Conservation (phyloP, 1,140 invertebrate species). For the Cherax destructor region DNA sequence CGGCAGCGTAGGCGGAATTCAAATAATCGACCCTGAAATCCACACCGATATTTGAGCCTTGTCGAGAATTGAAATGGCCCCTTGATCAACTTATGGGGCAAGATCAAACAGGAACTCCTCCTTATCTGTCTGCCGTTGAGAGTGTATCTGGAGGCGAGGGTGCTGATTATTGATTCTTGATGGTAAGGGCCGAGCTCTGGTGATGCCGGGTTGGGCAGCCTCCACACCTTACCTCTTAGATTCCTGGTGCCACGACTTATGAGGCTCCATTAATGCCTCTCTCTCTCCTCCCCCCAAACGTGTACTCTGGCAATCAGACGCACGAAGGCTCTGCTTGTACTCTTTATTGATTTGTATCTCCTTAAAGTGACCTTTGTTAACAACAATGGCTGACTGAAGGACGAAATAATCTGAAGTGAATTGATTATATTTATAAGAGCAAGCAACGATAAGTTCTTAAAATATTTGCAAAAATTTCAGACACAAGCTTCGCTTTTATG, state of each 20-base stretch:
- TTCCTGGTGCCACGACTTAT: background rate
- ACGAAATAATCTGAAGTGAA: background rate
- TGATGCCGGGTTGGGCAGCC: background rate
- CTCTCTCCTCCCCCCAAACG: background rate
- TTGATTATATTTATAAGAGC: background rate
- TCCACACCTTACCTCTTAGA: background rate
- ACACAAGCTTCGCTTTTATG: background rate
- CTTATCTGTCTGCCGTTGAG: background rate
- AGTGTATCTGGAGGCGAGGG: background rate
- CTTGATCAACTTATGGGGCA: background rate
- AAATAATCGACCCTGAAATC: constrained; percentile 12
- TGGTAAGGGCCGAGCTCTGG: background rate
- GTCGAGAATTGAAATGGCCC: constrained; percentile 4
- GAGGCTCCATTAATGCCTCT: background rate
- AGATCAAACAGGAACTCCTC: background rate
- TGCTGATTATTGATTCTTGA: constrained; percentile 3
- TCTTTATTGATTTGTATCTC: background rate
- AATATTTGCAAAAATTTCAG: background rate
- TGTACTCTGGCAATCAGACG: background rate
- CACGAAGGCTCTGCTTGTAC: background rate
- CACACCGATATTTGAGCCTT: constrained; percentile 1
- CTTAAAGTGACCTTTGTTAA: background rate
- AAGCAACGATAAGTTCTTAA: background rate
- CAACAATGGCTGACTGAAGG: background rate
- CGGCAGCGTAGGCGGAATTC: constrained; percentile 2